A percentile compares a stretch with the other conserved stretches of the same genome.
Evolutionary conservation across 2,888 invertebrate species (phyloP).

Genomic region (Trilocha varians): DNA sequence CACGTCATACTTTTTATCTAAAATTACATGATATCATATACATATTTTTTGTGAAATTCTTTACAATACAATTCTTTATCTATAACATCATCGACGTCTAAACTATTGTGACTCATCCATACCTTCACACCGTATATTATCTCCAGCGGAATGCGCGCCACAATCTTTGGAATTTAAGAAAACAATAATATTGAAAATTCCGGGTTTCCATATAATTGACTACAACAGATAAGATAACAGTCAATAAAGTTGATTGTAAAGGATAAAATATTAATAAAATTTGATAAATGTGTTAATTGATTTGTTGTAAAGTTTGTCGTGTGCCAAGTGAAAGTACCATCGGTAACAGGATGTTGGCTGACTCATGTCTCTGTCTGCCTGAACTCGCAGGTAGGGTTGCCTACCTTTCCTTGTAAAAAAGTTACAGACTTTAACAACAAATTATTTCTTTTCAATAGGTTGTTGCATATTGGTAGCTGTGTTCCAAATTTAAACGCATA

Average conservation of each 20-base stretch:
- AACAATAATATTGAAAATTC: constrained; percentile 12
- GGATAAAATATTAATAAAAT: constrained; percentile 9
- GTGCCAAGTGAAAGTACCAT: constrained; percentile 48
- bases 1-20: constrained; percentile 18
- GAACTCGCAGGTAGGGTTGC: too few species aligned
- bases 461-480: too few species aligned
- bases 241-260: constrained; percentile 14
- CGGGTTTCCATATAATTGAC: constrained; percentile 16
- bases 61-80: constrained; percentile 24
- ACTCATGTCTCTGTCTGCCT: too few species aligned
- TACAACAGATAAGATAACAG: constrained; percentile 24
- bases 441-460: too few species aligned
- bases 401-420: too few species aligned
- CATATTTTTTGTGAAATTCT: constrained; percentile 38
- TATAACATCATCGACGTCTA: constrained; percentile 26
- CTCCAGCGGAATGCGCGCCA: constrained; percentile 23
- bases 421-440: too few species aligned
- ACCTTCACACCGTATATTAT: constrained; percentile 29
- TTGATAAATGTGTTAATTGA: not conserved
- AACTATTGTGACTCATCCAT: constrained; percentile 31
- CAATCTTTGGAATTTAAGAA: constrained; percentile 9
- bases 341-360: constrained; percentile 59
- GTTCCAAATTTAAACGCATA: too few species aligned
- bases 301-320: constrained; percentile 7
- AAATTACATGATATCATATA: constrained; percentile 35